Base-by-base conservation (phyloP, 2,888 invertebrate genomes). In the Eupithecia subfuscata region DNA sequence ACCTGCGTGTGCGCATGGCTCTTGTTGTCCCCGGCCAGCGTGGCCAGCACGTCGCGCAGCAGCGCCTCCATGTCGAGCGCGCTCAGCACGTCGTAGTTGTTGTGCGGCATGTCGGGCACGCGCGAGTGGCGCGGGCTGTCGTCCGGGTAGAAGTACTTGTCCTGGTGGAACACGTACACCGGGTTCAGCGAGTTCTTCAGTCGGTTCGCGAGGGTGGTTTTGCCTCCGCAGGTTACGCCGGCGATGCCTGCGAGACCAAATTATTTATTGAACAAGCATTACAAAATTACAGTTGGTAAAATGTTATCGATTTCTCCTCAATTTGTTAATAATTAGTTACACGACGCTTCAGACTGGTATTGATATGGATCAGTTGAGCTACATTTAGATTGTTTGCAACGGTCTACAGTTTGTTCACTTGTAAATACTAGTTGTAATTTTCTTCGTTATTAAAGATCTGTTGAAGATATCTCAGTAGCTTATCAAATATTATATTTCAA, bases 211-310 rank as follows among this genome's bases (percentile, higher is more conserved):
- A 98, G 86, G 0, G 97, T 96, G 0, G 97, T 97, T 91, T 98
- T 98, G 0, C 98, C 98, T 30, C 97, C 97, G 84, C 97, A 97
- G 0, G 98, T 98, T 2, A 97, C 97, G 1, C 98, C 90, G 0
- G 97, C 96, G 80, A 98, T 95, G 25, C 60, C 60, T 60, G 60
- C 30, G 37, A 37, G 37, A 37, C 7, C 3, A 37, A 37, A 37
- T 37, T 30, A 30, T 30, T 30, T 30, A 30, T 30, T 2, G 3
- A 30, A 30, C 30, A 30, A 30, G 8, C 0, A 40, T 40, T 34
- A 34, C 0, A 34, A 40, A 7, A 9, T 11, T 9, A 40, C 9
- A 40, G 40, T 40, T 40, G 11, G 40, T 40, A 40, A 40, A 40
- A 40, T 40, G 40, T 9, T 34, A 11, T 40, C 40, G 34, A 40